phyloP scores from a whole-genome alignment of 2,797 vertebrate genomes.

The Rallus crepitans region DNA sequence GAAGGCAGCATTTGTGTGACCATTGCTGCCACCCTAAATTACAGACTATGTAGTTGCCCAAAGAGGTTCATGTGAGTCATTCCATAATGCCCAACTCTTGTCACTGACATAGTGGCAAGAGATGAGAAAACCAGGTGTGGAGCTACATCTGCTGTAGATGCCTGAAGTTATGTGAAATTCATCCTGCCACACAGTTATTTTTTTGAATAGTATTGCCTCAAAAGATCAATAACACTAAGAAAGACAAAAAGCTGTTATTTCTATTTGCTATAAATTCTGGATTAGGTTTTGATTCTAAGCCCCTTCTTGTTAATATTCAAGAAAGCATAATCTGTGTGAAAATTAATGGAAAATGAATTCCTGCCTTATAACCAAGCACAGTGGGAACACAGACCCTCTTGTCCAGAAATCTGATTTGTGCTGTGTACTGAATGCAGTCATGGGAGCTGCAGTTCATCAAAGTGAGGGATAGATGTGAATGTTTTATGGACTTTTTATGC shows the following conservation, averaged over 20 bases:
- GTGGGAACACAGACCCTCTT: not conserved
- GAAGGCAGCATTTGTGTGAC: not conserved
- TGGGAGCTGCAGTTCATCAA: not conserved
- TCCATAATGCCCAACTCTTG: not conserved
- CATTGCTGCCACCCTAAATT: not conserved
- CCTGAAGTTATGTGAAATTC: not conserved
- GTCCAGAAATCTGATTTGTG: not conserved
- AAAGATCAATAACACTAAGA: not conserved
- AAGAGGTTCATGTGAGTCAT: not conserved
- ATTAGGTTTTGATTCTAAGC: not conserved
- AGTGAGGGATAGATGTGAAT: not conserved
- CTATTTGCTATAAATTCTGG: not conserved
- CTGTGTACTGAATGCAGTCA: not conserved
- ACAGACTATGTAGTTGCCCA: not conserved
- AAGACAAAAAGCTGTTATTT: not conserved
- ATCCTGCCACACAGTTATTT: not conserved
- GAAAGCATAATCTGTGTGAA: not conserved
- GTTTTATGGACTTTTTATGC: not conserved
- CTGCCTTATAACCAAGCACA: not conserved
- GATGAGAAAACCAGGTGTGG: not conserved
- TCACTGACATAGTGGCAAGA: not conserved
- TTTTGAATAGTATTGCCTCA: not conserved
- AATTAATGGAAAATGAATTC: conserved; percentile 1
- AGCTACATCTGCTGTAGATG: not conserved
- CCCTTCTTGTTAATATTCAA: not conserved